Conservation (phyloP, 2,888 invertebrate species). For the Desoria tigrina region DNA sequence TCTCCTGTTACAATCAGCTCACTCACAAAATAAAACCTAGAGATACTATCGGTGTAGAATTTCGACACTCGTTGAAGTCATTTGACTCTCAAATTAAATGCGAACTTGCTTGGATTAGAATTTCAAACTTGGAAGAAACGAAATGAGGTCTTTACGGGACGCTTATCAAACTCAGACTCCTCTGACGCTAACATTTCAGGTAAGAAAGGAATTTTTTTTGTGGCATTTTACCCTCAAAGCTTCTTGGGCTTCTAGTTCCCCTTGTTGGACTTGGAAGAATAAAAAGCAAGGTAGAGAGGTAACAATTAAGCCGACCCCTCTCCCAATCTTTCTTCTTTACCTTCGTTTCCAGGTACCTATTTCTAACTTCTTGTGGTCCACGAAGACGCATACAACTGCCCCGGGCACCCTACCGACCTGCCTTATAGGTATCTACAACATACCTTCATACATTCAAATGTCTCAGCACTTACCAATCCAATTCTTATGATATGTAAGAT, state of each 20-base stretch:
- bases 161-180: slow-evolving; percentile 14
- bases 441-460: slow-evolving; percentile 8
- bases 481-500: background rate
- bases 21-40: too few relatives aligned
- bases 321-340: slow-evolving; percentile 10
- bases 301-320: slow-evolving; percentile 27
- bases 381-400: background rate
- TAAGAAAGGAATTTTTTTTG: slow-evolving; percentile 25
- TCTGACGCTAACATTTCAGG: slow-evolving; percentile 10
- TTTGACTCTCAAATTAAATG: too few relatives aligned
- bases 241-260: background rate
- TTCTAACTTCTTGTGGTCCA: slow-evolving; percentile 12
- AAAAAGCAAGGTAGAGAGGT: background rate
- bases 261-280: background rate
- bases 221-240: slow-evolving; percentile 12
- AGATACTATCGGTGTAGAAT: too few relatives aligned
- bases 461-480: too few relatives aligned
- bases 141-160: slow-evolving; percentile 6
- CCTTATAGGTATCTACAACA: background rate
- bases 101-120: too few relatives aligned
- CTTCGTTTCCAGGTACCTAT: slow-evolving; percentile 18
- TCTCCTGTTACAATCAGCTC: too few relatives aligned
- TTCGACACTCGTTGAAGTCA: too few relatives aligned
- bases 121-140: too few relatives aligned
- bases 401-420: slow-evolving; percentile 1